Conservation (phyloP, 1,140 invertebrate genomes). For the Ladona fulva region DNA sequence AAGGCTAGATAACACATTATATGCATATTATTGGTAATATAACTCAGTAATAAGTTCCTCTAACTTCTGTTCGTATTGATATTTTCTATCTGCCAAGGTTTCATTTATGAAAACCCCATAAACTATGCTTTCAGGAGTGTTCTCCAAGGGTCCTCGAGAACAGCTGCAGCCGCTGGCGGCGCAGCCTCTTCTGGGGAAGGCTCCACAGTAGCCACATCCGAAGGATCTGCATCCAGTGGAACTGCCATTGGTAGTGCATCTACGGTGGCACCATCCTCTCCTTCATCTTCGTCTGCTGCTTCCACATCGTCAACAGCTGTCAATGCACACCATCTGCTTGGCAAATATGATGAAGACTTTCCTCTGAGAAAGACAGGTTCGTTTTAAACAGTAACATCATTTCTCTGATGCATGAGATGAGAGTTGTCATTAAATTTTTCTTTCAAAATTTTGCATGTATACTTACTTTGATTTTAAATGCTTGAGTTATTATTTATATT, state of each 20-base stretch:
- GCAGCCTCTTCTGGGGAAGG: neutral
- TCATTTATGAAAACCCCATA: no score
- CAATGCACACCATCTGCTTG: constrained; percentile 52
- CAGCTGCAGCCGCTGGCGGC: constrained; percentile 42
- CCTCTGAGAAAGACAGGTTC: constrained; percentile 90
- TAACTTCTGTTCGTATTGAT: no score
- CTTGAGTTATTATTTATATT: no score
- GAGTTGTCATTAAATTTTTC: no score
- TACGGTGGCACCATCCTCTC: neutral
- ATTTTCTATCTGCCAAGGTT: no score
- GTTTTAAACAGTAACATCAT: neutral
- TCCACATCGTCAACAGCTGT: constrained; percentile 46
- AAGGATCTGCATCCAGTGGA: neutral
- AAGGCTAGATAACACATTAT: no score
- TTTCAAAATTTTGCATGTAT: no score
- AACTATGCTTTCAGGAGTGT: constrained; percentile 38
- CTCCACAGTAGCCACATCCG: neutral
- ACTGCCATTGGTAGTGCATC: neutral
- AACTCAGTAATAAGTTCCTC: no score
- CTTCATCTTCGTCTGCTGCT: constrained; percentile 36
- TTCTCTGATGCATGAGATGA: no score
- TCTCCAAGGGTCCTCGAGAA: constrained; percentile 48
- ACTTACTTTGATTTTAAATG: no score
- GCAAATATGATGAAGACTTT: constrained; percentile 76
- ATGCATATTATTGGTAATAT: no score